A percentile compares a stretch with the other conserved stretches of the same genome.
Evolutionary conservation across 2,113 vertebrate genomes (phyloP).

Genomic region (Barbus barbus): DNA sequence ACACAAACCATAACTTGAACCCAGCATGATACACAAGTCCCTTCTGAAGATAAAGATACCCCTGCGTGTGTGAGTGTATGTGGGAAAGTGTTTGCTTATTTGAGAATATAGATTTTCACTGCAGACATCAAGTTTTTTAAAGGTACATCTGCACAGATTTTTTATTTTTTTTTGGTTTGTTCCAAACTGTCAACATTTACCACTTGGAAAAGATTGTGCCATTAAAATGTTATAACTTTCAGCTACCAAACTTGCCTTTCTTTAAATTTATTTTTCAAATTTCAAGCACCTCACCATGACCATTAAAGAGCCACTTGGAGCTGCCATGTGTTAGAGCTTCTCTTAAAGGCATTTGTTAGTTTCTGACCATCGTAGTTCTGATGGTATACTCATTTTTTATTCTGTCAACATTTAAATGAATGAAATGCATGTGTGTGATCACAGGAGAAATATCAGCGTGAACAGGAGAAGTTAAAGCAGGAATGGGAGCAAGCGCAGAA

Average conservation of each 20-base stretch:
- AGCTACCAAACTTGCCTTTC: conserved; percentile 51
- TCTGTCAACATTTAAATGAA: background rate
- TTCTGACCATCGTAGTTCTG: background rate
- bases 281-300: background rate
- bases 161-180: too few species aligned
- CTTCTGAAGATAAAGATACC: conserved; percentile 41
- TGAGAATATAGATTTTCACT: background rate
- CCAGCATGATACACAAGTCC: conserved; percentile 22
- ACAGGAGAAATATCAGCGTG: conserved; percentile 91
- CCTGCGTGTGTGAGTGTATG: conserved; percentile 40
- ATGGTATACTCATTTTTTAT: conserved; percentile 18
- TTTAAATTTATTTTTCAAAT: background rate
- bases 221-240: conserved; percentile 47
- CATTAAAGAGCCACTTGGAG: background rate
- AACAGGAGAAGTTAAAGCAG: conserved; percentile 93
- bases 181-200: too few species aligned
- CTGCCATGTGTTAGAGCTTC: background rate
- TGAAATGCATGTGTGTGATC: conserved; percentile 64
- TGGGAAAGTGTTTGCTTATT: background rate
- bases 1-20: background rate
- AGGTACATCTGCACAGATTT: background rate
- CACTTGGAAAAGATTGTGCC: conserved; percentile 27
- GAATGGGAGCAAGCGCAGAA: conserved; percentile 96
- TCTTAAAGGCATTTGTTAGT: background rate
- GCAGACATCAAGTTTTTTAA: conserved; percentile 17